Conservation (phyloP, 2,888 invertebrate species). For the Sarcophaga variegata region DNA sequence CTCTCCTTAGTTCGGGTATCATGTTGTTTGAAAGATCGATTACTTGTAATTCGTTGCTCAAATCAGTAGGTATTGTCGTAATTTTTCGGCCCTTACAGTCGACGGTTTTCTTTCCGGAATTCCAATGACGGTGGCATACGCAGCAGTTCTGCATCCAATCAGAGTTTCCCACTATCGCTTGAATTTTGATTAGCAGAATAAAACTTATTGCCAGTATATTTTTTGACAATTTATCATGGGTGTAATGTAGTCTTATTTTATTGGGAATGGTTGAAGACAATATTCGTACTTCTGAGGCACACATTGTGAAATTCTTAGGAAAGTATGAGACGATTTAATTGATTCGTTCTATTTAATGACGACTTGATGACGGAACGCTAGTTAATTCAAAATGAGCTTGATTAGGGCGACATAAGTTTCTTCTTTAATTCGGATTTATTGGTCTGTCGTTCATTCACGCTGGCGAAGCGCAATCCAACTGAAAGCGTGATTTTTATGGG, state of each 20-base stretch:
- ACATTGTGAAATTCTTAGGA: not conserved
- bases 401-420: conserved; percentile 1
- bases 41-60: conserved; percentile 88
- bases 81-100: conserved; percentile 88
- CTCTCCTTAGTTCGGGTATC: conserved; percentile 85
- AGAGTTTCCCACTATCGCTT: conserved; percentile 72
- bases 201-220: conserved; percentile 42
- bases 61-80: conserved; percentile 86
- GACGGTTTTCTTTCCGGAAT: conserved; percentile 91
- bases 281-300: conserved; percentile 5
- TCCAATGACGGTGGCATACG: conserved; percentile 92
- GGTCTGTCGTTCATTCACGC: not conserved
- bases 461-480: conserved; percentile 11
- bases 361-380: not conserved
- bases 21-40: conserved; percentile 89
- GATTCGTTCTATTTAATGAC: not conserved
- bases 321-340: not conserved
- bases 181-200: conserved; percentile 68
- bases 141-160: conserved; percentile 81
- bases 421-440: no score
- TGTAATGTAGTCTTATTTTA: conserved; percentile 33
- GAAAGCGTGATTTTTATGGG: conserved; percentile 25
- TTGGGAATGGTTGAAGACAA: not conserved
- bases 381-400: conserved; percentile 35
- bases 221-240: conserved; percentile 40